phyloP scores from a whole-genome alignment of 2,797 vertebrate species.

The Anguilla obscura region DNA sequence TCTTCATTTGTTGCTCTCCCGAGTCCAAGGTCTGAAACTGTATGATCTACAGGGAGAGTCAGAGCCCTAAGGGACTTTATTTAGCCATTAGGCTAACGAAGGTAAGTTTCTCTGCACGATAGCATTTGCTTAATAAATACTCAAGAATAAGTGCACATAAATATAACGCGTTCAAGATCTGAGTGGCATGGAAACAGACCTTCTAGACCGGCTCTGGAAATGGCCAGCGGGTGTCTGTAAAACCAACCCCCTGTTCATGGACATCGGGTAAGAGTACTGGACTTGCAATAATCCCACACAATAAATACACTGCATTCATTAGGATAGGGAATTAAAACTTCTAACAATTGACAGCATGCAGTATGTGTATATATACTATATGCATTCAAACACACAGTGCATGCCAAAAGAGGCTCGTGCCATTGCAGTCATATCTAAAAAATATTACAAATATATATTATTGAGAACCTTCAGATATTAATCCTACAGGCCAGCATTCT shows the following conservation, averaged over 20 bases:
- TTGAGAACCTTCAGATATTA: not conserved
- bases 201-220: not conserved
- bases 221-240: not conserved
- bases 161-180: not conserved
- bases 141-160: not conserved
- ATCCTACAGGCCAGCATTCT: not conserved
- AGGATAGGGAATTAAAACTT: not conserved
- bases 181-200: not conserved
- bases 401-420: slow-evolving; percentile 2
- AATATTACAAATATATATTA: not conserved
- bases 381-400: not conserved
- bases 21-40: not conserved
- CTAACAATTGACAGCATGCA: slow-evolving; percentile 24
- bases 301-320: not conserved
- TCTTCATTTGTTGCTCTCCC: not conserved
- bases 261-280: not conserved
- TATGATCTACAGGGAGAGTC: not conserved
- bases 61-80: not conserved
- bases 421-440: not conserved
- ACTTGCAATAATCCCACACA: not conserved
- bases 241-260: not conserved
- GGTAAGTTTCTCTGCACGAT: not conserved
- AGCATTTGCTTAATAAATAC: not conserved
- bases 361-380: not conserved
- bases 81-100: not conserved